These are phyloP conservation scores for Notarius lentiginosus DNA, from an alignment of 2,113 vertebrate species.

Conservation along the genomic window DNA sequence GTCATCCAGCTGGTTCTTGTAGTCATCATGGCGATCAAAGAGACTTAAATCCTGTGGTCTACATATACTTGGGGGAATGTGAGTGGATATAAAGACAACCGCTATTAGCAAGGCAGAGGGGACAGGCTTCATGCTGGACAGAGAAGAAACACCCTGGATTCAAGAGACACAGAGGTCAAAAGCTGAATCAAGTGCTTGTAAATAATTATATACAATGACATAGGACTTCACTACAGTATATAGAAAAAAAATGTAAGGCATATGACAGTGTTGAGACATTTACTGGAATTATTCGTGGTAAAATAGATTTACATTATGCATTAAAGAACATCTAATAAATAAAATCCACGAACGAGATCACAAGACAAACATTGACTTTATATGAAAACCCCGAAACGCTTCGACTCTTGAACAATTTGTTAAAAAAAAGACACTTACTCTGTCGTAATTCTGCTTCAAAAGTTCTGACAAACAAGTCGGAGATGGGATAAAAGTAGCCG, in stretches of 20 bases:
- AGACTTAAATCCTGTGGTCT: constrained; percentile 64
- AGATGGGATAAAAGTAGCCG: constrained; percentile 30
- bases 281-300: neutral
- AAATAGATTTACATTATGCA: neutral
- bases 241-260: neutral
- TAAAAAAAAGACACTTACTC: constrained; percentile 55
- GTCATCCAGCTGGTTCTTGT: constrained; percentile 64
- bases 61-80: constrained; percentile 63
- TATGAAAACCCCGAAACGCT: neutral
- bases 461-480: constrained; percentile 44
- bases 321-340: neutral
- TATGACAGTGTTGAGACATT: neutral
- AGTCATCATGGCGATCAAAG: constrained; percentile 57
- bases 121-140: constrained; percentile 69
- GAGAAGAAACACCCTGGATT: neutral
- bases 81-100: constrained; percentile 66
- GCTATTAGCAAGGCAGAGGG: constrained; percentile 71
- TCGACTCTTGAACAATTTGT: neutral
- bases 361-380: neutral
- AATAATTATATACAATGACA: neutral
- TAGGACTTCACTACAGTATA: neutral
- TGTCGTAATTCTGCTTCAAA: constrained; percentile 45
- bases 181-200: neutral
- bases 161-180: neutral
- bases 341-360: neutral